Percentiles rank a stretch among this genome's conserved stretches.
phyloP scores from a whole-genome alignment of 2,113 vertebrate genomes.

The Menidia beryllina region DNA sequence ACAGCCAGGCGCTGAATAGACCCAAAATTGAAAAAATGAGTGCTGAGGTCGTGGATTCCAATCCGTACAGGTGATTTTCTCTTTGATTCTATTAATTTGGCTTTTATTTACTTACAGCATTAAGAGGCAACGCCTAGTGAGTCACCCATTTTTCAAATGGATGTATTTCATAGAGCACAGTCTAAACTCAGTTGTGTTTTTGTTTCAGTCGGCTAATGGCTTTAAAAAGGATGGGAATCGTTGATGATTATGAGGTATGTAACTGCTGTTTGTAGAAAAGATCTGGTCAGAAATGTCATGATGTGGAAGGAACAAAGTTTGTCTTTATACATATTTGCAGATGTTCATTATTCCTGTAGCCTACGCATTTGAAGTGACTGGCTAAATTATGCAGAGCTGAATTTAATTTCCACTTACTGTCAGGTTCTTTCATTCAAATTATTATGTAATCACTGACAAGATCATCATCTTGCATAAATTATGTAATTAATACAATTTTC shows the following conservation, averaged over 20 bases:
- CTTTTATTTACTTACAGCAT: neutral
- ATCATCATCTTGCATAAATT: no score
- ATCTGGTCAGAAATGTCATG: neutral
- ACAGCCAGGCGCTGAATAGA: slow-evolving; percentile 67
- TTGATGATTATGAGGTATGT: slow-evolving; percentile 94
- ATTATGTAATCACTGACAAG: no score
- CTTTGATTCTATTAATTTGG: neutral
- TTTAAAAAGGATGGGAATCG: slow-evolving; percentile 97
- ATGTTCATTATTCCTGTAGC: no score
- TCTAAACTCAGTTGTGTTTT: slow-evolving; percentile 52
- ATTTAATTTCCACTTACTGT: no score
- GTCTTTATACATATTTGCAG: no score
- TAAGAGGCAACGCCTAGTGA: slow-evolving; percentile 55
- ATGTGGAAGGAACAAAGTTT: neutral
- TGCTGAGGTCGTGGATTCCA: slow-evolving; percentile 92
- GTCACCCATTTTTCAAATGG: slow-evolving; percentile 28
- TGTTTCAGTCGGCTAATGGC: slow-evolving; percentile 93
- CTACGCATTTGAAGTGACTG: no score
- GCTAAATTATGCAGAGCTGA: no score
- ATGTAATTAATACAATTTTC: no score
- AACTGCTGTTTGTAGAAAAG: neutral
- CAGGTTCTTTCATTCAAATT: no score
- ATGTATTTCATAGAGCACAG: neutral
- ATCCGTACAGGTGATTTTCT: slow-evolving; percentile 92
- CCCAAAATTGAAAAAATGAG: slow-evolving; percentile 89